These are phyloP conservation scores for Dryocosmus kuriphilus DNA, from an alignment of 2,888 invertebrate species.

Conservation along the genomic window DNA sequence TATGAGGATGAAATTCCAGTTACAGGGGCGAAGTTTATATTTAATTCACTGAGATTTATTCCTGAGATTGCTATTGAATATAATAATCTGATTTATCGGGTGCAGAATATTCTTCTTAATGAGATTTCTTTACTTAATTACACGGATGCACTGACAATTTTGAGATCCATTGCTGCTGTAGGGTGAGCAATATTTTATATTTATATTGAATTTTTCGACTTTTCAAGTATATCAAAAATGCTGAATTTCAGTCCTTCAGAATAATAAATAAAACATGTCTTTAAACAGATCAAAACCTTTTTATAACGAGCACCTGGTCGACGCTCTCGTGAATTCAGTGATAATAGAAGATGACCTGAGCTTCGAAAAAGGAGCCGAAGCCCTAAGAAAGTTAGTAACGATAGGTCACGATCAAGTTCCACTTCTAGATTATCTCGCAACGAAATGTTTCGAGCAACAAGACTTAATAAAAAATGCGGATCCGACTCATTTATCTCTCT, in stretches of 20 bases:
- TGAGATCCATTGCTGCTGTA: neutral
- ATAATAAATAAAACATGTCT: neutral
- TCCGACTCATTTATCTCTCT: constrained; percentile 70
- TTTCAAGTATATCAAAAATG: neutral
- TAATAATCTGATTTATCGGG: neutral
- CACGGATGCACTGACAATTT: neutral
- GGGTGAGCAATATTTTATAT: neutral
- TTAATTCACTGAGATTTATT: constrained; percentile 17
- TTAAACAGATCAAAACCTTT: neutral
- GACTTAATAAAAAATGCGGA: constrained; percentile 75
- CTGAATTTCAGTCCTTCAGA: neutral
- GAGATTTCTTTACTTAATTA: neutral
- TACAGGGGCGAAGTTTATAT: neutral
- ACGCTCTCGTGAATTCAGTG: constrained; percentile 1
- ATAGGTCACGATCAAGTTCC: constrained; percentile 73
- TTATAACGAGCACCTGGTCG: constrained; percentile 26
- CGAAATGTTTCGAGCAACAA: constrained; percentile 77
- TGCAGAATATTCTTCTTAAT: neutral
- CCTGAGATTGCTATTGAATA: neutral
- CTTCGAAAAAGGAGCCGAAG: constrained; percentile 12
- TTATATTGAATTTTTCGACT: neutral
- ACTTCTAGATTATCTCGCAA: constrained; percentile 81
- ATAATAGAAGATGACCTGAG: constrained; percentile 35
- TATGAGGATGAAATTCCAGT: neutral
- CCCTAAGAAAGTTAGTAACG: constrained; percentile 1